Evolutionary conservation across 2,113 vertebrate genomes (phyloP).

Genomic region (Plotosus lineatus): DNA sequence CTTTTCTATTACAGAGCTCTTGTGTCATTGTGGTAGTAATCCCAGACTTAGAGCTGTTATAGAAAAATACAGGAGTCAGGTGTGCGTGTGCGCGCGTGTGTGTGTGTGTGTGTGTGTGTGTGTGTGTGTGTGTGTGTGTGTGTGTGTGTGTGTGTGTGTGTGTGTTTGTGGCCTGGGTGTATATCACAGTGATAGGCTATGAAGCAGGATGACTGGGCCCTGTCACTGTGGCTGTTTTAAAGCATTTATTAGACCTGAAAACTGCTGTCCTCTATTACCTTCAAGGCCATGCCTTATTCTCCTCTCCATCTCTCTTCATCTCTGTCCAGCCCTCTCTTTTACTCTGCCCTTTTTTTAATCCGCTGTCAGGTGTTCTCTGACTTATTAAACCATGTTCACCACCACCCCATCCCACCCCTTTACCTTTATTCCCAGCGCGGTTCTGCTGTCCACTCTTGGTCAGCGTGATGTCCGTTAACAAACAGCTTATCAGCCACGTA

Average conservation of each 20-base stretch:
- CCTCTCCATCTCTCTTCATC: slow-evolving; percentile 2
- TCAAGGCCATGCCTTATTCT: slow-evolving; percentile 43
- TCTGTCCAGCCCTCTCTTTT: slow-evolving; percentile 21
- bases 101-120: slow-evolving; percentile 26
- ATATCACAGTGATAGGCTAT: slow-evolving; percentile 51
- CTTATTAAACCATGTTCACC: background rate
- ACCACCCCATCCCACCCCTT: background rate
- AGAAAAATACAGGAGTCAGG: slow-evolving; percentile 29
- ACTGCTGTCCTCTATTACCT: slow-evolving; percentile 46
- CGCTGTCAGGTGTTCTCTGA: background rate
- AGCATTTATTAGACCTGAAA: slow-evolving; percentile 52
- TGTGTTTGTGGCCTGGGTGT: slow-evolving; percentile 29
- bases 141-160: slow-evolving; percentile 13
- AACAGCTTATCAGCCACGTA: background rate
- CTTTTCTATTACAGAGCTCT: slow-evolving; percentile 40
- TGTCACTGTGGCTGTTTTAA: slow-evolving; percentile 48
- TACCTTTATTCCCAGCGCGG: background rate
- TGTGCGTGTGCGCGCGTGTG: too few species aligned
- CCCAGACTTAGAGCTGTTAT: slow-evolving; percentile 29
- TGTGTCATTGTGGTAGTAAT: slow-evolving; percentile 35
- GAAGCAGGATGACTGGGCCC: slow-evolving; percentile 44
- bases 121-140: slow-evolving; percentile 18
- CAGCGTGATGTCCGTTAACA: background rate
- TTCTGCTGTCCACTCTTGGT: background rate
- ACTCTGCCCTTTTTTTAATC: slow-evolving; percentile 18